phyloP scores from a whole-genome alignment of 2,113 vertebrate genomes.

The Pluvialis apricaria region DNA sequence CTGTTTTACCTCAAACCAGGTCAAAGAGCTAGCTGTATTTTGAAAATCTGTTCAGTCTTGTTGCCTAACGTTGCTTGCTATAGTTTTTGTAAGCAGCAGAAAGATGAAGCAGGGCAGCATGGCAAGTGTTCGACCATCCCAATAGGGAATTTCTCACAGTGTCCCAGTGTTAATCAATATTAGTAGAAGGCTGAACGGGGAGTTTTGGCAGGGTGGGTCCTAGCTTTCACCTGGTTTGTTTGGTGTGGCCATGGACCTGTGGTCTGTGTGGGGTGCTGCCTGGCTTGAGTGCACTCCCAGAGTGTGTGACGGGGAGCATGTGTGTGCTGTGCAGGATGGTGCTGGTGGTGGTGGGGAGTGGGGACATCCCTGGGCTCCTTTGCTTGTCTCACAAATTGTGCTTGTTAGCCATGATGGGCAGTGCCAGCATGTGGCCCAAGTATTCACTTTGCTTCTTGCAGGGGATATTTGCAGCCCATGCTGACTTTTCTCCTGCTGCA shows the following conservation, averaged over 20 bases:
- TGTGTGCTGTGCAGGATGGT: not conserved
- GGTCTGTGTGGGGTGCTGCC: not conserved
- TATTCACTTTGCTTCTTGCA: not conserved
- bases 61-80: not conserved
- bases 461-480: not conserved
- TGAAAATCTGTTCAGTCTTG: not conserved
- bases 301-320: not conserved
- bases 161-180: not conserved
- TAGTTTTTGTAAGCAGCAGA: not conserved
- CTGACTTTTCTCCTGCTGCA: not conserved
- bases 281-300: not conserved
- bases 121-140: not conserved
- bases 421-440: not conserved
- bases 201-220: not conserved
- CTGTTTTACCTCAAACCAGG: too few species aligned
- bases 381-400: not conserved
- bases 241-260: not conserved
- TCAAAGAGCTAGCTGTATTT: not conserved
- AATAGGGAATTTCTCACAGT: not conserved
- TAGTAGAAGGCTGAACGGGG: not conserved
- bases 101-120: not conserved
- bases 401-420: fast-evolving
- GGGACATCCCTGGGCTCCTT: not conserved
- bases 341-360: not conserved
- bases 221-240: not conserved